Base-by-base conservation (phyloP, 2,797 vertebrate genomes). In the Remorina albescens region DNA sequence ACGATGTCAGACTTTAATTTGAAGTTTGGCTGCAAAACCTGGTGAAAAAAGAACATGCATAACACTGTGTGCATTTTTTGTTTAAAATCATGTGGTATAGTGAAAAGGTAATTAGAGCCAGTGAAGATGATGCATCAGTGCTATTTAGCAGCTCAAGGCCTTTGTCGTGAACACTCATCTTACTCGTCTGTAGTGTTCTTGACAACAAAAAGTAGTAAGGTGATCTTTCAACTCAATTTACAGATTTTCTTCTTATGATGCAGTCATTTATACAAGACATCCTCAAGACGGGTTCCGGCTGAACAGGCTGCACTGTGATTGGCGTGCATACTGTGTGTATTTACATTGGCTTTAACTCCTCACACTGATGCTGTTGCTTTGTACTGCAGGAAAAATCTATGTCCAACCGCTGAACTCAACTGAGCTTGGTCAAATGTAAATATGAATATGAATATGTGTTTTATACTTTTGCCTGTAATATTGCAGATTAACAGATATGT, bases 391-490 rank as follows among this genome's bases (percentile, higher is more conserved):
- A 25, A 21, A 58, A 1, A 32, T 28, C 6, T 0, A 36, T 34
- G 46, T 30, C n/a, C 1, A 56, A 34, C 23, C 11, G 6, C 18
- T 25, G 23, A 9, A 8, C 19, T 42, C 5, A 26, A 57, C 25
- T 8, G 2, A 63, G 50, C 23, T 8, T 10, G 28, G 8, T 77
- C 64, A 67, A 37, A 18, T 91, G 87, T 91, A 87, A 67, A 91
- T 91, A 90, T 47, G 47, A 12, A n/a, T n/a, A n/a, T n/a, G n/a
- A n/a, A n/a, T n/a, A 37, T 68, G 28, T 72, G 57, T 87, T 87
- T 75, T 85, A 59, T 88, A 90, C 42, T 54, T 58, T 55, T 71
- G 67, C 55, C 51, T 81, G 80, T 87, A 76, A 78, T 36, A 83
- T 82, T 70, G 76, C 65, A 71, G 16, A 60, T 66, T 60, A 23